These are phyloP conservation scores for Gadopsis marmoratus DNA, from an alignment of 2,797 vertebrate genomes.

Conservation along the genomic window DNA sequence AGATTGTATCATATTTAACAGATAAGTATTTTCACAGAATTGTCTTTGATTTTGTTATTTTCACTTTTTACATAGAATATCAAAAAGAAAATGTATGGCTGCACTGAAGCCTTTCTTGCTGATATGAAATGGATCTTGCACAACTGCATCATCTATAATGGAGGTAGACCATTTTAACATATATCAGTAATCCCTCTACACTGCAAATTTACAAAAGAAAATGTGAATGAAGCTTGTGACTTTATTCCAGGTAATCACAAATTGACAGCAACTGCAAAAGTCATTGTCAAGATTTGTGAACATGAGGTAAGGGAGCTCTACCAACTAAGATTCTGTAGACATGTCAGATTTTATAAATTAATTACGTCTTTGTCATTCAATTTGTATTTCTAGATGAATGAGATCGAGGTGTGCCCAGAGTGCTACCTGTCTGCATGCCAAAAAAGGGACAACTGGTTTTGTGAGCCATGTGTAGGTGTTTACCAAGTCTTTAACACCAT, in stretches of 20 bases:
- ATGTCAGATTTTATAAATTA: not conserved
- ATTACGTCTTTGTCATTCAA: conserved; percentile 18
- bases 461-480: conserved; percentile 97
- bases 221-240: conserved; percentile 18
- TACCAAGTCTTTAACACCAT: not conserved
- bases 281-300: conserved; percentile 99
- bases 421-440: conserved; percentile 99
- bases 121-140: conserved; percentile 99
- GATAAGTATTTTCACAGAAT: not conserved
- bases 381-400: conserved; percentile 93
- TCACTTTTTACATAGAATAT: conserved; percentile 88
- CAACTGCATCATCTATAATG: conserved; percentile 99
- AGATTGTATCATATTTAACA: not conserved
- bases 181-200: not conserved
- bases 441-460: conserved; percentile 99
- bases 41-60: conserved; percentile 31
- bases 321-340: not conserved
- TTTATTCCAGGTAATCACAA: conserved; percentile 94
- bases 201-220: not conserved
- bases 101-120: conserved; percentile 98
- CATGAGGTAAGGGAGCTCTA: conserved; percentile 90
- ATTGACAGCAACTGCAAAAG: conserved; percentile 97
- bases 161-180: conserved; percentile 85
- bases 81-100: conserved; percentile 99
- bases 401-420: conserved; percentile 99